These are phyloP conservation scores for Dolichopus griseipennis DNA, from an alignment of 2,888 invertebrate genomes.

Conservation along the genomic window DNA sequence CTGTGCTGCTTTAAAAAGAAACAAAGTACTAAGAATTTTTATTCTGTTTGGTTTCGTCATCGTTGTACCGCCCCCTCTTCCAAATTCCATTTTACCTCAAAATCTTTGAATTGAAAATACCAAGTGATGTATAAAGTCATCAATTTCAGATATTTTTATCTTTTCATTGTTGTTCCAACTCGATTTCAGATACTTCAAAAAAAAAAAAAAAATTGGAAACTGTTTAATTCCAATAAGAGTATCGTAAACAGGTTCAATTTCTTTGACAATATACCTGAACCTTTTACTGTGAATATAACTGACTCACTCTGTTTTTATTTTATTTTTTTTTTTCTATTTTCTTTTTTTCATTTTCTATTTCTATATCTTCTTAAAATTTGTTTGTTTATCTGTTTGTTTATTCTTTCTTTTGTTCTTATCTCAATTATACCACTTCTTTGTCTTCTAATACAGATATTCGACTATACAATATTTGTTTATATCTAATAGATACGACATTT, in stretches of 20 bases:
- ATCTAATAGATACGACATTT: neutral
- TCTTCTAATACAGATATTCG: neutral
- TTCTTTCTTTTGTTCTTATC: neutral
- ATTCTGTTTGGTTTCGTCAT: too few relatives aligned
- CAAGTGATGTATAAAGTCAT: conserved; percentile 4
- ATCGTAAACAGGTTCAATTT: neutral
- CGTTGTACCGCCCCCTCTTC: too few relatives aligned
- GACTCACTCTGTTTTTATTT: neutral
- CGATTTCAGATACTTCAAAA: neutral
- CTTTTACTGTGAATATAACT: neutral
- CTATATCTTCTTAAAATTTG: neutral
- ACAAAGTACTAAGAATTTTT: too few relatives aligned
- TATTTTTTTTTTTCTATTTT: neutral
- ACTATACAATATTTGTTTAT: neutral
- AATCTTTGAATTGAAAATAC: neutral
- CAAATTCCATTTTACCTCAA: too few relatives aligned
- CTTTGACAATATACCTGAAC: neutral
- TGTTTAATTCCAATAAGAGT: neutral
- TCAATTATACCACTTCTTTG: neutral
- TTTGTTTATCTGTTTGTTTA: neutral
- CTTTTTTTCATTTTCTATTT: neutral
- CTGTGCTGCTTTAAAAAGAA: too few relatives aligned
- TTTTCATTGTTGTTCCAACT: neutral
- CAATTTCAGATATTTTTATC: neutral
- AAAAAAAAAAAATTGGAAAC: too few relatives aligned